Percentiles rank a stretch among this genome's conserved stretches.
Evolutionary conservation across 2,113 vertebrate species (phyloP).

Genomic region (Willisornis vidua): DNA sequence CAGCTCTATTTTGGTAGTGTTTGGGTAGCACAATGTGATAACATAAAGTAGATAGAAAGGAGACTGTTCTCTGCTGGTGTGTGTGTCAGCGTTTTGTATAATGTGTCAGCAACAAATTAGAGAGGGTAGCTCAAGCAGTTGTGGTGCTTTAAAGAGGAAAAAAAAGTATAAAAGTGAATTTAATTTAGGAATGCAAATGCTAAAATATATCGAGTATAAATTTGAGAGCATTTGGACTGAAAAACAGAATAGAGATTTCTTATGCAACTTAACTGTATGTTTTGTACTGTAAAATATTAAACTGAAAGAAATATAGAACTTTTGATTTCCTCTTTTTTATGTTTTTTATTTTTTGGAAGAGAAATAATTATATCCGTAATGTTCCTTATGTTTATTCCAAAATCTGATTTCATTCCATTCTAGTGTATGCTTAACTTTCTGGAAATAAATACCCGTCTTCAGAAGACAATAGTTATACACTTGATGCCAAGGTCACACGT

Average conservation of each 20-base stretch:
- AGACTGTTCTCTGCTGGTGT: not conserved
- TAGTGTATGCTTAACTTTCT: not conserved
- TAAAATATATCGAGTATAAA: not conserved
- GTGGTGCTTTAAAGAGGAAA: not conserved
- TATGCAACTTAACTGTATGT: not conserved
- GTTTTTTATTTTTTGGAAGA: not conserved
- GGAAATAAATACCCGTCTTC: not conserved
- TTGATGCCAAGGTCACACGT: not conserved
- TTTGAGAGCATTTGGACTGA: not conserved
- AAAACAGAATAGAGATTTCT: not conserved
- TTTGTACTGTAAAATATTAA: not conserved
- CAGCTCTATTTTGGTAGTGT: not conserved
- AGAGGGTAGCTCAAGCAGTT: not conserved
- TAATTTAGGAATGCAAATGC: not conserved
- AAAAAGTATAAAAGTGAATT: not conserved
- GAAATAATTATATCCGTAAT: not conserved
- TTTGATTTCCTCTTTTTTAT: not conserved
- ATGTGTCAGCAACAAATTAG: not conserved
- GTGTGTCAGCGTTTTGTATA: not conserved
- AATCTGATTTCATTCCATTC: not conserved
- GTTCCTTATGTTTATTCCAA: not conserved
- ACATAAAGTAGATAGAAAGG: not conserved
- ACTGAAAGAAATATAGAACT: not conserved
- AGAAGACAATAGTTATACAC: not conserved
- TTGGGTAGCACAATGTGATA: not conserved